Conservation (phyloP, 2,888 invertebrate genomes). For the Flexamia atlantica region DNA sequence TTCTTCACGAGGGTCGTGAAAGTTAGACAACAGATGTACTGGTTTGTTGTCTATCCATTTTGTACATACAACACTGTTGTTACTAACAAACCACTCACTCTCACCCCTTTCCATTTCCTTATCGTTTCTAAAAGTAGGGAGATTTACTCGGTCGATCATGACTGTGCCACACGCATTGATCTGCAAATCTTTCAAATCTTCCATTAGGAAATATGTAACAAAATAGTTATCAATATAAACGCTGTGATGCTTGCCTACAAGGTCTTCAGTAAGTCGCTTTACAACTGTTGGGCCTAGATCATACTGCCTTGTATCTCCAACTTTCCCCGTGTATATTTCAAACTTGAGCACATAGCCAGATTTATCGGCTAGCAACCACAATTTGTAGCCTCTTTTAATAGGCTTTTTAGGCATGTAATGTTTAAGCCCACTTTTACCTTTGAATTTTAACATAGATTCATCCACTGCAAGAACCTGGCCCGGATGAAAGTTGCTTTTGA, state of each 20-base stretch:
- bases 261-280: slow-evolving; percentile 66
- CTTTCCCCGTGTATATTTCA: slow-evolving; percentile 71
- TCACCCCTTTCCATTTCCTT: slow-evolving; percentile 27
- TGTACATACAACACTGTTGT: slow-evolving; percentile 39
- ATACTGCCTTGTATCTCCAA: slow-evolving; percentile 66
- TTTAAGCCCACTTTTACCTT: slow-evolving; percentile 69
- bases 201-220: slow-evolving; percentile 32
- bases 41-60: slow-evolving; percentile 64
- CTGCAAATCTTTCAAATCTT: slow-evolving; percentile 5
- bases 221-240: slow-evolving; percentile 72
- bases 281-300: slow-evolving; percentile 70
- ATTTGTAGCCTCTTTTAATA: slow-evolving; percentile 70
- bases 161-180: slow-evolving; percentile 51
- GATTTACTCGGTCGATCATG: background rate
- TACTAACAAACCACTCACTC: slow-evolving; percentile 10
- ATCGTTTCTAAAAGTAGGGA: background rate
- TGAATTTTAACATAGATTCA: slow-evolving; percentile 71
- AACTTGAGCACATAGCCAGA: slow-evolving; percentile 69
- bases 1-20: slow-evolving; percentile 63
- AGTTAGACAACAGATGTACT: slow-evolving; percentile 62
- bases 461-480: slow-evolving; percentile 50
- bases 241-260: slow-evolving; percentile 67
- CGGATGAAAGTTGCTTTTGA: slow-evolving; percentile 41
- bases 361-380: slow-evolving; percentile 69
- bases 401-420: slow-evolving; percentile 71